Base-by-base conservation (phyloP, 2,113 vertebrate genomes). In the Cryptoleucopteryx plumbea region DNA sequence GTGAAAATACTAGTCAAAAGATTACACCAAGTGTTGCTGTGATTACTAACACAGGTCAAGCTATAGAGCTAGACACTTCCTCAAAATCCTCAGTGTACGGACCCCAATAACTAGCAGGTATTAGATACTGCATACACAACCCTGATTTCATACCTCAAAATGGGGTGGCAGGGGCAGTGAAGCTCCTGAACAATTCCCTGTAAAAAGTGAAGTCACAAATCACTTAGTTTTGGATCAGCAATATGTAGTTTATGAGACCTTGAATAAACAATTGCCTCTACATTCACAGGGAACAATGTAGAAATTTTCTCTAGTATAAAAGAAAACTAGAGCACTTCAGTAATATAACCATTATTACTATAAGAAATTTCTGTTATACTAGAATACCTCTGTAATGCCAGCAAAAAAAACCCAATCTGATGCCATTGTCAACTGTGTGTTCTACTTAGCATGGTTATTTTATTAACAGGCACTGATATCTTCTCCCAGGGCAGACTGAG, bases 111-210 rank as follows among this genome's bases (percentile, higher is more conserved):
- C 36, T 11, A n/a, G 10, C 7, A 34, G 22, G 5, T 36, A n/a
- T 43, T 53, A 80, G 31, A 32, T 50, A 34, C 6, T 55, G 13
- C 12, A 6, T 56, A 48, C 27, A 65, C 34, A 75, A 43, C 10
- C 4, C 58, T 70, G 16, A 66, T 78, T 86, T 47, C 34, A 22
- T 34, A 25, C 14, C 17, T 88, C 8, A 72, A 19, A 93, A 52
- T 7, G 6, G 5, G 8, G 8, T n/a, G 6, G 2, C 10, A 55
- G 16, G 1, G 2, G 32, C 20, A 61, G 25, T 27, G 21, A 81
- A 43, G 21, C 2, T 48, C 40, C 42, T 67, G 36, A 70, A 59
- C 13, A 82, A 77, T 36, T 73, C 11, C 21, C 16, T 50, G 58
- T 10, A 8, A 32, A 91, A 92, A 88, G 16, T 3, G n/a, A 83